Evolutionary conservation across 1,140 invertebrate species (phyloP).

Genomic region (Phymorhynchus buccinoides): DNA sequence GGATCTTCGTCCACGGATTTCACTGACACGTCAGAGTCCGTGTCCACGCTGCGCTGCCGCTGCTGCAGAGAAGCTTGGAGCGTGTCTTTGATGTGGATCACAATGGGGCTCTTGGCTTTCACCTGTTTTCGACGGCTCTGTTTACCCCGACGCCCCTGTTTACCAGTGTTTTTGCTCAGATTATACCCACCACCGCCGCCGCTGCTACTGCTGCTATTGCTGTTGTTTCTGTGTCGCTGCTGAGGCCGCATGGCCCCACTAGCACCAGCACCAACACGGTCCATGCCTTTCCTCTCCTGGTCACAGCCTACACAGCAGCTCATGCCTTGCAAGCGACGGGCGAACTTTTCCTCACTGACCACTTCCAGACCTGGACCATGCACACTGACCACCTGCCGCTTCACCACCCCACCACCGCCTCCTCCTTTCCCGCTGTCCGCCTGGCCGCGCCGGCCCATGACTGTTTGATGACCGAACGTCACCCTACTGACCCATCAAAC

Average conservation of each 20-base stretch:
- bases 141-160: constrained; percentile 53
- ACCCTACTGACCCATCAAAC: not conserved
- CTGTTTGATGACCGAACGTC: constrained; percentile 26
- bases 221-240: not conserved
- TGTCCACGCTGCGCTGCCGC: constrained; percentile 54
- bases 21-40: constrained; percentile 43
- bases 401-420: constrained; percentile 43
- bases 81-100: constrained; percentile 68
- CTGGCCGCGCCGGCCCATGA: constrained; percentile 26
- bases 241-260: not conserved
- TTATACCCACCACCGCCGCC: constrained; percentile 28
- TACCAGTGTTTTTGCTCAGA: not conserved
- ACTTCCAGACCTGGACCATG: constrained; percentile 56
- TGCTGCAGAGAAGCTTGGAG: constrained; percentile 58
- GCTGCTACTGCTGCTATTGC: not conserved
- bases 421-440: constrained; percentile 15
- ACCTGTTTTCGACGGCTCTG: constrained; percentile 50
- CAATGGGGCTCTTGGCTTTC: constrained; percentile 66
- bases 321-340: constrained; percentile 55
- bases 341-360: constrained; percentile 60
- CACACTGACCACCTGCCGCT: constrained; percentile 62
- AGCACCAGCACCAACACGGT: not conserved
- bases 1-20: constrained; percentile 44
- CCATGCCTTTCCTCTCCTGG: constrained; percentile 54
- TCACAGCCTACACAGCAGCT: constrained; percentile 67